phyloP scores from a whole-genome alignment of 1,140 invertebrate species.

The Semibalanus balanoides region DNA sequence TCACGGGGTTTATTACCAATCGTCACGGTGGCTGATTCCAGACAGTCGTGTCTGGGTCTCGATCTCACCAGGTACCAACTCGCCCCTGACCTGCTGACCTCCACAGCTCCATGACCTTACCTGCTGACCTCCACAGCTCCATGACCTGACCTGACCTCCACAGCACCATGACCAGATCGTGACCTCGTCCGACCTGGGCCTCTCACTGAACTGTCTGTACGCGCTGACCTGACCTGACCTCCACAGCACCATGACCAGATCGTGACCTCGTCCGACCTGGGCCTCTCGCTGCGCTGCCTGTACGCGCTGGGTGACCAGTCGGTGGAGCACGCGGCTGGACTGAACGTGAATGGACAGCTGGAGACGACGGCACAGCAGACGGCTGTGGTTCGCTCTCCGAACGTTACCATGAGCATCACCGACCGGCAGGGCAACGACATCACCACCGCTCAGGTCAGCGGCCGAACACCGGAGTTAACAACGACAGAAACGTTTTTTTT shows the following conservation, averaged over 20 bases:
- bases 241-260: slow-evolving; percentile 91
- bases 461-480: too few relatives aligned
- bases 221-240: slow-evolving; percentile 46
- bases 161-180: slow-evolving; percentile 92
- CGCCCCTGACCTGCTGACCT: too few relatives aligned
- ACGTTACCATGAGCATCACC: slow-evolving; percentile 83
- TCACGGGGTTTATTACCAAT: too few relatives aligned
- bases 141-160: slow-evolving; percentile 40
- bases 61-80: too few relatives aligned
- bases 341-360: slow-evolving; percentile 73
- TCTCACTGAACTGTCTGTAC: slow-evolving; percentile 83
- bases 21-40: too few relatives aligned
- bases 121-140: too few relatives aligned
- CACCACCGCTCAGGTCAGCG: slow-evolving; percentile 30
- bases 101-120: too few relatives aligned
- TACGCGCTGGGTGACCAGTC: slow-evolving; percentile 87
- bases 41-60: too few relatives aligned
- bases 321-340: slow-evolving; percentile 56
- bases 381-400: slow-evolving; percentile 69
- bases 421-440: slow-evolving; percentile 28
- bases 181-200: slow-evolving; percentile 78
- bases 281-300: slow-evolving; percentile 78
- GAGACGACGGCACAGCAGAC: slow-evolving; percentile 35
- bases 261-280: slow-evolving; percentile 82
- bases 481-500: too few relatives aligned